Conservation (phyloP, 2,113 vertebrate species). For the Petaurus breviceps region DNA sequence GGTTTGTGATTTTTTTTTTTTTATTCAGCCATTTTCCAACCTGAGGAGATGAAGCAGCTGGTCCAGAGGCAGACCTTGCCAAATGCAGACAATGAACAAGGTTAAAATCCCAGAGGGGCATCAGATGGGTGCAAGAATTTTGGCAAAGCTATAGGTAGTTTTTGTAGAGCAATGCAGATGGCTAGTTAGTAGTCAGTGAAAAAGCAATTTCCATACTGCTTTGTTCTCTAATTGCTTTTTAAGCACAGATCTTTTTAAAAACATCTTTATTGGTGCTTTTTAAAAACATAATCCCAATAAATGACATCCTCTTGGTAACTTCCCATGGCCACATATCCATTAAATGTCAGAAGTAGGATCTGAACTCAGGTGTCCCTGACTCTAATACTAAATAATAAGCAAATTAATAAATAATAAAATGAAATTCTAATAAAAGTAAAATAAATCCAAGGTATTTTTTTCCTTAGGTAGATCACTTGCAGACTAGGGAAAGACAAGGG, state of each 20-base stretch:
- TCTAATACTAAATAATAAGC: not conserved
- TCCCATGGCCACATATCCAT: not conserved
- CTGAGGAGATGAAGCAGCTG: not conserved
- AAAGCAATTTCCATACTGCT: not conserved
- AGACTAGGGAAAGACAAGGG: not conserved
- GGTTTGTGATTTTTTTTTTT: not conserved
- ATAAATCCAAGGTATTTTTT: not conserved
- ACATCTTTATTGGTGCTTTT: not conserved
- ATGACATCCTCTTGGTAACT: not conserved
- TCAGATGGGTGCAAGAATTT: not conserved
- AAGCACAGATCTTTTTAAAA: not conserved
- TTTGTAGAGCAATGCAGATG: fast-evolving
- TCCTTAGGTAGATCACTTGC: not conserved
- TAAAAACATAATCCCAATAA: not conserved
- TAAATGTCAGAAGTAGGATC: not conserved
- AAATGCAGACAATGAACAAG: too few relatives aligned
- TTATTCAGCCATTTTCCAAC: conserved; percentile 35
- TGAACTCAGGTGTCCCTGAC: not conserved
- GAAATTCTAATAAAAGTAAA: not conserved
- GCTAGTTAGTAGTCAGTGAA: not conserved
- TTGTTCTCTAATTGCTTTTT: not conserved
- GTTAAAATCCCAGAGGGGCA: fast-evolving
- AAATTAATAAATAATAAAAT: not conserved
- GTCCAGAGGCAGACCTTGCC: not conserved
- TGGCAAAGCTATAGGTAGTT: not conserved